Evolutionary conservation across 2,113 vertebrate genomes (phyloP), one percentile per base, ranked within the genome.

Genomic region (Salvelinus fontinalis): DNA sequence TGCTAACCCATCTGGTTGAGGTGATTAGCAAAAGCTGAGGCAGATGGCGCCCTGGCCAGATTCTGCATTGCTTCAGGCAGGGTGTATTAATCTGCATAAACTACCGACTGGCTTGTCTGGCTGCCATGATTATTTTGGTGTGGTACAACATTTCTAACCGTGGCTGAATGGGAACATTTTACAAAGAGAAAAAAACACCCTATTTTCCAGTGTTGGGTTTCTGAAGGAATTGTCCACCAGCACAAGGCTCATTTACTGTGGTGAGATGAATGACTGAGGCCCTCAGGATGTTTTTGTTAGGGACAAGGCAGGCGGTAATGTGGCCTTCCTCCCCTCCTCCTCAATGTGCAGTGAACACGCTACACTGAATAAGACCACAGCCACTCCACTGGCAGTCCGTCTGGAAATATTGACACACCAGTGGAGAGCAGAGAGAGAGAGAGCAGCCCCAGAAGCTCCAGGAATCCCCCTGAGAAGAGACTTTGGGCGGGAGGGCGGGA

Each of bases 381-480:
- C 67, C 78, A 67, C 69, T 62, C 8, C 73, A 67, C 62, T 89
- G 86, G 89, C 86, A 77, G 65, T 29, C 0, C 9, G 77, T 80
- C 81, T 90, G 89, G 89, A 90, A 92, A 90, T 86, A 85, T 91
- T 91, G 91, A 91, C 84, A 82, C 77, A 86, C 54, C 39, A 83
- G 83, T 49, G 13, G 73, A 76, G 87, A 89, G 85, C 75, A 18
- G 13, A 54, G 51, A 54, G 16, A 54, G 51, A 54, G 88, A 89
- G 85, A 31, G 29, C 75, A 83, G 90, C 83, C 82, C 86, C 86
- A 89, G 88, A 92, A 91, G 88, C 78, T 77, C 78, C 76, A 89
- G 90, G 89, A 91, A 93, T 92, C 90, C 90, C 90, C 90, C 85
- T 26, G 89, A 90, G 86, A 89, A 92, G 85, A 83, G 85, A 83